A percentile compares a stretch with the other conserved stretches of the same genome.
Conservation (phyloP, 1,140 invertebrate genomes). For the Caligus rogercresseyi region DNA sequence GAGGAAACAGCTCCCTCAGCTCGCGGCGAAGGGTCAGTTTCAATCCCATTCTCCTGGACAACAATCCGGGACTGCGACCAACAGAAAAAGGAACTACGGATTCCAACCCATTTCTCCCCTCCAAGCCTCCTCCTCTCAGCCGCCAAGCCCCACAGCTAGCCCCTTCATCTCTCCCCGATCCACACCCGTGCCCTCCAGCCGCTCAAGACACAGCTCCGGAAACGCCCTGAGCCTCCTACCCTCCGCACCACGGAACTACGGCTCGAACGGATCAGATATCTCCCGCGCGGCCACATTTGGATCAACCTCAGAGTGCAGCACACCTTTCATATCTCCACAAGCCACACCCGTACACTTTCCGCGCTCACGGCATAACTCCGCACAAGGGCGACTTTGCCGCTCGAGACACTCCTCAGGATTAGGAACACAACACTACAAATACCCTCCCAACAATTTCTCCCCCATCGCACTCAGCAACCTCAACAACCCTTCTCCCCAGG, state of each 20-base stretch:
- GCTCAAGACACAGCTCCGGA: slow-evolving; percentile 33
- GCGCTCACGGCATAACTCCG: slow-evolving; percentile 27
- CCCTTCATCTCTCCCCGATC: slow-evolving; percentile 65
- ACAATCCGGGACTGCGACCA: slow-evolving; percentile 1
- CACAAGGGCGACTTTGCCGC: slow-evolving; percentile 23
- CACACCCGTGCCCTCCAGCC: slow-evolving; percentile 41
- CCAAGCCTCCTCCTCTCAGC: slow-evolving; percentile 27
- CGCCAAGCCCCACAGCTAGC: slow-evolving; percentile 40
- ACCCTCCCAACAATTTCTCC: slow-evolving; percentile 1
- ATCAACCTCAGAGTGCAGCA: slow-evolving; percentile 24
- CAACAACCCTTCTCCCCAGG: slow-evolving; percentile 20
- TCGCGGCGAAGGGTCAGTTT: slow-evolving; percentile 40
- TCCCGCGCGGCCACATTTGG: slow-evolving; percentile 25
- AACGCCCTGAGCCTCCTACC: slow-evolving; percentile 24
- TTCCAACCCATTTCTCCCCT: slow-evolving; percentile 64
- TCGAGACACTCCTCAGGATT: slow-evolving; percentile 26
- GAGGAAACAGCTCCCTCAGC: slow-evolving; percentile 13
- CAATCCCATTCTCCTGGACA: slow-evolving; percentile 33
- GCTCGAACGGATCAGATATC: slow-evolving; percentile 24
- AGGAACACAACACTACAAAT: neutral
- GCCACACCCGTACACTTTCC: slow-evolving; percentile 27
- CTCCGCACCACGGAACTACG: slow-evolving; percentile 20
- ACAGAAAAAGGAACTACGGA: slow-evolving; percentile 50
- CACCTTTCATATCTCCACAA: slow-evolving; percentile 31
- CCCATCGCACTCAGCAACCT: slow-evolving; percentile 15